Conservation (phyloP, 2,113 vertebrate species). For the Hoplias malabaricus region DNA sequence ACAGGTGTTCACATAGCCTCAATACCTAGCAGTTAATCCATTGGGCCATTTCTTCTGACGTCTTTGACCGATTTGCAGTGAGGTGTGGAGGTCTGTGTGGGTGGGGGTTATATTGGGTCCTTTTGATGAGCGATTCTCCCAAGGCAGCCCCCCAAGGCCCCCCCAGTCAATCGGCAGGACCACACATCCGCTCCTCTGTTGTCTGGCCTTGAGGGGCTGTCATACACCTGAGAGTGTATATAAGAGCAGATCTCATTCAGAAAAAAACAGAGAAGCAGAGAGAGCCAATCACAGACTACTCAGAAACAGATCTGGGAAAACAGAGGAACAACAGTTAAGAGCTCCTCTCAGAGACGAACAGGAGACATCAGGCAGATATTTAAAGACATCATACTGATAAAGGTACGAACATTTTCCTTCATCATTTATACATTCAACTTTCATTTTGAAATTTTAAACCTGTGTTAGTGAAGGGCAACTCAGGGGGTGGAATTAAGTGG, state of each 20-base stretch:
- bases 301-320: slow-evolving; percentile 41
- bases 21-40: slow-evolving; percentile 25
- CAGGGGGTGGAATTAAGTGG: too few species aligned
- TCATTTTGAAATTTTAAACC: not conserved
- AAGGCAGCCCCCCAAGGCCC: not conserved
- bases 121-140: slow-evolving; percentile 20
- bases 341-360: not conserved
- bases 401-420: slow-evolving; percentile 50
- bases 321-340: slow-evolving; percentile 11
- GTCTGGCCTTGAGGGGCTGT: slow-evolving; percentile 38
- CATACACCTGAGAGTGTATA: slow-evolving; percentile 45
- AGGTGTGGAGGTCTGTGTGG: not conserved
- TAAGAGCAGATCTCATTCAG: slow-evolving; percentile 43
- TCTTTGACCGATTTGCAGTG: not conserved
- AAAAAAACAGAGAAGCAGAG: slow-evolving; percentile 37
- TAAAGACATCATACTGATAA: not conserved
- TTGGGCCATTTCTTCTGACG: not conserved
- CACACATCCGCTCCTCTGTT: slow-evolving; percentile 27
- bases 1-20: not conserved
- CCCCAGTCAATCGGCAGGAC: not conserved
- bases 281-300: slow-evolving; percentile 28
- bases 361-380: not conserved
- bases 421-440: not conserved
- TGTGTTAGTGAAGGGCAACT: too few species aligned
- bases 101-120: slow-evolving; percentile 2